Evolutionary conservation across 2,113 vertebrate genomes (phyloP).

Genomic region (Sander vitreus): DNA sequence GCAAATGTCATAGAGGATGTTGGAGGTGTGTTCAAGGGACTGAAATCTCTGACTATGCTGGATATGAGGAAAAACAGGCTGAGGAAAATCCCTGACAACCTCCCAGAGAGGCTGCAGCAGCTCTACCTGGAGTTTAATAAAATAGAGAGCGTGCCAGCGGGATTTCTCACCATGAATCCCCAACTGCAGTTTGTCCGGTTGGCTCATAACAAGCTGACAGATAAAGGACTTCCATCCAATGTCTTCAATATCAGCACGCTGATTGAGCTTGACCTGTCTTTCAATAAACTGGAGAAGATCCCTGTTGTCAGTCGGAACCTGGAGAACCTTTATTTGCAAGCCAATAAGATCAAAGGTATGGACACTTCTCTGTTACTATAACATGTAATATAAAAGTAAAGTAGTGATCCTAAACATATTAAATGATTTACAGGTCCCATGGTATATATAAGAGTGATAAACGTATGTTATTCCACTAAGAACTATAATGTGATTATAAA

Average conservation of each 20-base stretch:
- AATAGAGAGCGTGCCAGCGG: conserved; percentile 87
- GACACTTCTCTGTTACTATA: not conserved
- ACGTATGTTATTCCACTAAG: not conserved
- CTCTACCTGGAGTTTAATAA: conserved; percentile 93
- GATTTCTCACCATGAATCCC: conserved; percentile 86
- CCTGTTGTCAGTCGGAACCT: conserved; percentile 91
- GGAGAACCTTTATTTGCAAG: conserved; percentile 96
- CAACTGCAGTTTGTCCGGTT: conserved; percentile 90
- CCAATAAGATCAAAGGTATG: conserved; percentile 94
- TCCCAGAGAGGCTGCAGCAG: conserved; percentile 88
- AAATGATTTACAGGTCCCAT: not conserved
- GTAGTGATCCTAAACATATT: not conserved
- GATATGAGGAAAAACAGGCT: conserved; percentile 92
- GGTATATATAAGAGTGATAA: not conserved
- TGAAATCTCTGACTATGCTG: conserved; percentile 89
- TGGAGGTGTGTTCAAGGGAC: conserved; percentile 86
- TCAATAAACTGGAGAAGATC: conserved; percentile 93
- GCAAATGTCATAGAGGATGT: conserved; percentile 88
- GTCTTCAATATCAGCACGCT: conserved; percentile 92
- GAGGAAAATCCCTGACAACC: conserved; percentile 86
- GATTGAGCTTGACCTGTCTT: conserved; percentile 95
- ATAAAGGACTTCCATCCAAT: conserved; percentile 89
- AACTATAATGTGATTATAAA: not conserved
- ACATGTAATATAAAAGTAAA: not conserved
- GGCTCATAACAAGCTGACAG: conserved; percentile 92